Evolutionary conservation across 37 sponge, comb jelly and placozoan genomes (phyloP).

Genomic region (Amphimedon queenslandica): DNA sequence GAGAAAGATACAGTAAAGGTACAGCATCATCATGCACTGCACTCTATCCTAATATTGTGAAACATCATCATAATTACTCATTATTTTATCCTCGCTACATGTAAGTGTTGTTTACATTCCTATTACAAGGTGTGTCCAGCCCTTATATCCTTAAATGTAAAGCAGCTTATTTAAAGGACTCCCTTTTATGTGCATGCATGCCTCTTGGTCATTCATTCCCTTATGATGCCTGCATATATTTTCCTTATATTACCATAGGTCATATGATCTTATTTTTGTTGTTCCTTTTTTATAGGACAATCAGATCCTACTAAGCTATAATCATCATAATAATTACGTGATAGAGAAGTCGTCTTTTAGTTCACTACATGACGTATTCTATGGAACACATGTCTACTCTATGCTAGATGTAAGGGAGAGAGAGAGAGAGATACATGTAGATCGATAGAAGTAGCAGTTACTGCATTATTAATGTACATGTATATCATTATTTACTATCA

Average conservation of each 20-base stretch:
- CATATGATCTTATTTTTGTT: not conserved
- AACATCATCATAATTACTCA: not conserved
- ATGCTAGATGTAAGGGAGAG: conserved; percentile 22
- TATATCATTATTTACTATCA: not conserved
- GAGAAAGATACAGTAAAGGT: conserved; percentile 41
- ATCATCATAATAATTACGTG: conserved; percentile 69
- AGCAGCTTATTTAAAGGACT: too few relatives aligned
- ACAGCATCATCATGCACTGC: not conserved
- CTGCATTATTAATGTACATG: not conserved
- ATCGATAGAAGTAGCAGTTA: not conserved
- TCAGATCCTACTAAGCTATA: conserved; percentile 62
- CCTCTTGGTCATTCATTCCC: too few relatives aligned
- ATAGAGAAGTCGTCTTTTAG: conserved; percentile 39
- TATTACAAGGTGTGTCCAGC: too few relatives aligned
- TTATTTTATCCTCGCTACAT: not conserved
- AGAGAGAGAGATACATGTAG: too few relatives aligned
- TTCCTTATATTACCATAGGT: too few relatives aligned
- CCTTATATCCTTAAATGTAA: too few relatives aligned
- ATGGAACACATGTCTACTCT: conserved; percentile 21
- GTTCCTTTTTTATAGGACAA: conserved; percentile 22
- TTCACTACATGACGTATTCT: conserved; percentile 34
- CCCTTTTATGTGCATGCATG: too few relatives aligned
- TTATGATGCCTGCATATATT: too few relatives aligned
- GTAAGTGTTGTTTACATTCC: not conserved
- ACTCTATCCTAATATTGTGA: not conserved